phyloP scores from a whole-genome alignment of 2,888 invertebrate species.

The Minunthozetes semirufus region DNA sequence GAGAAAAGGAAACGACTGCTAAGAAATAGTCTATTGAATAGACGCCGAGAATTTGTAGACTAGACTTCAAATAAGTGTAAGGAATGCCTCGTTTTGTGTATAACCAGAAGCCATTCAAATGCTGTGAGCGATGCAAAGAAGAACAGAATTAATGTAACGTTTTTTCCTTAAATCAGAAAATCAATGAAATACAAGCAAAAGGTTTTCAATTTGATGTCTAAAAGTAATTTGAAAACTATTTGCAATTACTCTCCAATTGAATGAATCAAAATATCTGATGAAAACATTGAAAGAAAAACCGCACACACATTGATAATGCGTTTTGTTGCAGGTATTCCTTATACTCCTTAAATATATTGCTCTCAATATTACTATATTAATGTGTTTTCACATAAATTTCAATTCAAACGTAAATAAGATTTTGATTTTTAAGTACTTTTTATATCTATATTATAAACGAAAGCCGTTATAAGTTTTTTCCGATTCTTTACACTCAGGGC shows the following conservation, averaged over 20 bases:
- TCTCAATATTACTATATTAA: not conserved
- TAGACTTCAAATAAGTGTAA: not conserved
- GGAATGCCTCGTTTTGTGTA: not conserved
- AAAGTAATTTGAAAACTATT: conserved; percentile 14
- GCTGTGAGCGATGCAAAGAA: conserved; percentile 5
- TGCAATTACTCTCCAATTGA: not conserved
- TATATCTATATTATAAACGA: too few relatives aligned
- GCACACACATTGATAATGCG: not conserved
- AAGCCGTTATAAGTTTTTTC: too few relatives aligned
- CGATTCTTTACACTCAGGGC: not conserved
- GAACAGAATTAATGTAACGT: not conserved
- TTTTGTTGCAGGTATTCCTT: not conserved
- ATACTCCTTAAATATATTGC: not conserved
- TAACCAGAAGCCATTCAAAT: conserved; percentile 13
- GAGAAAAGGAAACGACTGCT: not conserved
- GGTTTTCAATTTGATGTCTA: not conserved
- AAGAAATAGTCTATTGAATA: conserved; percentile 4
- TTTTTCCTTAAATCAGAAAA: conserved; percentile 2
- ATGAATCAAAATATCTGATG: not conserved
- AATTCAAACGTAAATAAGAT: not conserved
- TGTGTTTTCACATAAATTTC: not conserved
- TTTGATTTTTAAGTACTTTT: too few relatives aligned
- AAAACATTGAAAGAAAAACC: too few relatives aligned
- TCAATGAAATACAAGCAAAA: conserved; percentile 4
- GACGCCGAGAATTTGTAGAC: not conserved